These are phyloP conservation scores for Porites divaricata DNA, from an alignment of 92 coral and sea anemone species.

Conservation along the genomic window DNA sequence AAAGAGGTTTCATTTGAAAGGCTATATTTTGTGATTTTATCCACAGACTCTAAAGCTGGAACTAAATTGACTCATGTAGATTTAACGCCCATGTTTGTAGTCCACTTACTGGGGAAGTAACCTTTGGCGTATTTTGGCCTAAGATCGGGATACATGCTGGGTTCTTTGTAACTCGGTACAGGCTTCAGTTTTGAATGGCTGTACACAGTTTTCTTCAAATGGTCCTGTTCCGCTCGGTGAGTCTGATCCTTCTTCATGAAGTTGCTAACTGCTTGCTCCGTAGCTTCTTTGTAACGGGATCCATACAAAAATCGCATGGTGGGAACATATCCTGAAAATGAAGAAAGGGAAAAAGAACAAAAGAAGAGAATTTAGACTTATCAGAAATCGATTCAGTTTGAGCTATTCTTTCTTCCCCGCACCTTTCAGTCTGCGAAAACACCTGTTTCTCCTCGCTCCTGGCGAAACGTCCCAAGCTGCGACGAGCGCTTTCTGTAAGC, in stretches of 20 bases:
- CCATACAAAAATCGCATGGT: conserved; percentile 88
- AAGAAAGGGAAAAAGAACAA: neutral
- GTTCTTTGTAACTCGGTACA: conserved; percentile 70
- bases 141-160: conserved; percentile 89
- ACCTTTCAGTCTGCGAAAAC: no score
- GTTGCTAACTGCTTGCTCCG: conserved; percentile 87
- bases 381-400: no score
- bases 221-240: conserved; percentile 71
- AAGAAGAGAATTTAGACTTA: neutral
- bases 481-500: no score
- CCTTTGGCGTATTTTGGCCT: conserved; percentile 89
- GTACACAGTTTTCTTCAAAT: conserved; percentile 78
- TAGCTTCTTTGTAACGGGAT: conserved; percentile 93
- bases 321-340: conserved; percentile 88
- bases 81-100: neutral
- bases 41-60: no score
- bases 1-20: no score
- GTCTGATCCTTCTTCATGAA: conserved; percentile 78
- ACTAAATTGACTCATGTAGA: no score
- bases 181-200: conserved; percentile 67
- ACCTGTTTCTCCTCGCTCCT: no score
- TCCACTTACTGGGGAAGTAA: conserved; percentile 85
- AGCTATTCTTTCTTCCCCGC: no score
- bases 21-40: no score
- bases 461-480: no score